Evolutionary conservation across 2,113 vertebrate species (phyloP), one percentile per base, ranked within the genome.

Genomic region (Agelaius tricolor): DNA sequence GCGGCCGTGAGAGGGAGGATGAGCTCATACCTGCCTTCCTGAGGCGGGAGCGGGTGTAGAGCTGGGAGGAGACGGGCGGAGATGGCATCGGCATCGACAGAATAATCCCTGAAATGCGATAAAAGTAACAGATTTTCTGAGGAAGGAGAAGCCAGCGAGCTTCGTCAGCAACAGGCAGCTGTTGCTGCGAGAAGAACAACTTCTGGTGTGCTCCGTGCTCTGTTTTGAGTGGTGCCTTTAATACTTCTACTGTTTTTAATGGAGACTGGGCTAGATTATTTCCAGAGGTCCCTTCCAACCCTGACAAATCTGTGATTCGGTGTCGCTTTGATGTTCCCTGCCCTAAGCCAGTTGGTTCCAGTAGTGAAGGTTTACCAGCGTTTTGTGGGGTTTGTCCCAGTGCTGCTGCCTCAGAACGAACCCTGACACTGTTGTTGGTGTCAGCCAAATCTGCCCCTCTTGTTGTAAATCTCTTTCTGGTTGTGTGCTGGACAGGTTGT

Each of bases 121-220:
- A 11, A 10, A 68, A 91, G 39, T 43, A 24, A 22, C 19, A 24
- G n/a, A 5, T 67, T 86, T 88, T 51, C 46, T 18, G 75, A n/a
- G 51, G 30, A 55, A 17, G 26, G 61, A 58, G 31, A 17, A 12
- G 35, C 8, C 22, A 26, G 30, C 1, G 15, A 44, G 49, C n/a
- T 66, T 33, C 37, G 44, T 31, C 84, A 69, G 90, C 93, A 94
- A 81, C 91, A 91, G 82, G 78, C 85, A 13, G 20, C 72, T 41
- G 44, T 75, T 75, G 78, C 84, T 66, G 54, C 5, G 1, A 65
- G 51, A 54, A 7, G n/a, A 71, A 2, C 79, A 66, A 41, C 88
- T 84, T 52, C 9, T 57, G 4, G 7, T 6, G 37, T 30, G 18
- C 47, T 30, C 30, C 26, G 41, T n/a, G 15, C 1, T 16, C n/a